phyloP scores from a whole-genome alignment of 2,113 vertebrate species.

The Pygoscelis adeliae region DNA sequence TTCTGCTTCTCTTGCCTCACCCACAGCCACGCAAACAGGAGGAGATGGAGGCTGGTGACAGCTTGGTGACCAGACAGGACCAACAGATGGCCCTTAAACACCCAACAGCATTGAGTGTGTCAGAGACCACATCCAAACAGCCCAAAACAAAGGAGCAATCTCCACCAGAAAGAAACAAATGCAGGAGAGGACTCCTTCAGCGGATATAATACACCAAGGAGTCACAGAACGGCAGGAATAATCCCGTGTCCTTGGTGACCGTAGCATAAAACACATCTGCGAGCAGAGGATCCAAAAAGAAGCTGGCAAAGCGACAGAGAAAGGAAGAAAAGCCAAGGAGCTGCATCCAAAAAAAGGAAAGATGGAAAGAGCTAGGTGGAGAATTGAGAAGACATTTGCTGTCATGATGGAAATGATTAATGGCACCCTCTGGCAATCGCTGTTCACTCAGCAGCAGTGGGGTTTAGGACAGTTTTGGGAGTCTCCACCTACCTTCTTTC shows the following conservation, averaged over 20 bases:
- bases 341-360: not conserved
- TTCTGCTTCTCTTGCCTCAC: slow-evolving; percentile 10
- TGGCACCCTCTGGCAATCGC: not conserved
- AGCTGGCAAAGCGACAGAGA: not conserved
- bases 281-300: not conserved
- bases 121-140: not conserved
- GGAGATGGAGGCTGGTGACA: not conserved
- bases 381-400: not conserved
- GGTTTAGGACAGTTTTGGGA: not conserved
- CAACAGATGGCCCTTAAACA: not conserved
- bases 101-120: not conserved
- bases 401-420: not conserved
- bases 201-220: not conserved
- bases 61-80: not conserved
- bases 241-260: not conserved
- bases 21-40: not conserved
- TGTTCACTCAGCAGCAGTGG: not conserved
- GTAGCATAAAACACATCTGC: not conserved
- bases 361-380: not conserved
- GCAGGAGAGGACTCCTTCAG: not conserved
- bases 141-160: not conserved
- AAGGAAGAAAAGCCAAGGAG: not conserved
- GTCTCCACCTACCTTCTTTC: not conserved
- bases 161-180: not conserved
- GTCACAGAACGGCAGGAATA: not conserved